These are phyloP conservation scores for Diadumene lineata DNA, from an alignment of 92 coral and sea anemone genomes.

Conservation along the genomic window DNA sequence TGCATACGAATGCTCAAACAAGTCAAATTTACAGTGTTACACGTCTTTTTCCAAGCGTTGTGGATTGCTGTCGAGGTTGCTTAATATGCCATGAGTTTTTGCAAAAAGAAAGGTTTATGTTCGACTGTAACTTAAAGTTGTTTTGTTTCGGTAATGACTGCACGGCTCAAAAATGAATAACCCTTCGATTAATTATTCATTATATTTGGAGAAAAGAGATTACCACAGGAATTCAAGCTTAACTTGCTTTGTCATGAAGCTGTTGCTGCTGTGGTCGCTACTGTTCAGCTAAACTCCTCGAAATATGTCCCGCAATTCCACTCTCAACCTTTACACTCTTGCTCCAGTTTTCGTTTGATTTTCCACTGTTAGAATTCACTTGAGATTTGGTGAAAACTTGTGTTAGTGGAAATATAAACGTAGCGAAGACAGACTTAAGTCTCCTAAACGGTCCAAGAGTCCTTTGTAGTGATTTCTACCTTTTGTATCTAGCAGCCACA, in stretches of 20 bases:
- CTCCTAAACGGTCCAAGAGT: not conserved
- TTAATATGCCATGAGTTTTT: not conserved
- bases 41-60: too few species aligned
- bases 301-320: not conserved
- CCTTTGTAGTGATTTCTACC: slow-evolving; percentile 9
- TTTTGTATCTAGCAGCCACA: slow-evolving; percentile 2
- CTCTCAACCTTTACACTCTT: not conserved
- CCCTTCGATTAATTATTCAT: slow-evolving; percentile 10
- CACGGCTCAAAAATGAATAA: not conserved
- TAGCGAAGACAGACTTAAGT: not conserved
- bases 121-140: not conserved
- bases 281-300: not conserved
- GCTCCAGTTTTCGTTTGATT: not conserved
- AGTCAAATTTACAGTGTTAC: not conserved
- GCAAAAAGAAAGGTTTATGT: not conserved
- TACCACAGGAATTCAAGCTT: slow-evolving; percentile 19
- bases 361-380: not conserved
- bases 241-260: not conserved
- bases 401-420: not conserved
- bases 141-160: not conserved
- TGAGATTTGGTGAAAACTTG: not conserved
- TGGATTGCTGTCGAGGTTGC: too few species aligned
- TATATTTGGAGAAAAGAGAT: slow-evolving; percentile 12
- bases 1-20: not conserved
- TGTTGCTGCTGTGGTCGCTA: not conserved